These are phyloP conservation scores for Cyrtodaria siliqua DNA, from an alignment of 2,888 invertebrate genomes.

Conservation along the genomic window DNA sequence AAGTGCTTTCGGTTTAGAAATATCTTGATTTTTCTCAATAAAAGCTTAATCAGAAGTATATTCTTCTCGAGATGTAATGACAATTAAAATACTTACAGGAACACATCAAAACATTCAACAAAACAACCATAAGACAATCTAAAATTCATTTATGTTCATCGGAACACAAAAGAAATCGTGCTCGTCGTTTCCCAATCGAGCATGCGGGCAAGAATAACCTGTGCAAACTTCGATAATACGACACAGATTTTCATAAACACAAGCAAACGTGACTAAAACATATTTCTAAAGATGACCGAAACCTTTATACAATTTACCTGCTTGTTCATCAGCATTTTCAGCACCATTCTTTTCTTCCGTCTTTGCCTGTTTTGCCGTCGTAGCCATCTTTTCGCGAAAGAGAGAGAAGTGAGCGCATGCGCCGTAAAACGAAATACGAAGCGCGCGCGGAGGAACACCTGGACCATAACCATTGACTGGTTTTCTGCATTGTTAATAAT, in stretches of 20 bases:
- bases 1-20: conserved; percentile 15
- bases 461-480: conserved; percentile 1
- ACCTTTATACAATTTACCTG: conserved; percentile 71
- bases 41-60: no score
- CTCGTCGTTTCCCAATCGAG: conserved; percentile 46
- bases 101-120: background rate
- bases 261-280: background rate
- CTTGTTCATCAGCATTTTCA: conserved; percentile 83
- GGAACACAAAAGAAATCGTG: conserved; percentile 48
- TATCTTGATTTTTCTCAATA: no score
- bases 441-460: conserved; percentile 31
- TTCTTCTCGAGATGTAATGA: no score
- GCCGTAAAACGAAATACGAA: conserved; percentile 37
- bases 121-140: background rate
- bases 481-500: no score
- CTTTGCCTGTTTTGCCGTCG: conserved; percentile 84
- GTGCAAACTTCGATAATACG: background rate
- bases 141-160: background rate
- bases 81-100: no score
- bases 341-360: conserved; percentile 84
- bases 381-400: conserved; percentile 83
- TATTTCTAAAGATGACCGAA: background rate
- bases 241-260: no score
- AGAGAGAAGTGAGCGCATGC: conserved; percentile 71
- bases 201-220: conserved; percentile 11